phyloP scores from a whole-genome alignment of 2,113 vertebrate genomes.

The Menura novaehollandiae region DNA sequence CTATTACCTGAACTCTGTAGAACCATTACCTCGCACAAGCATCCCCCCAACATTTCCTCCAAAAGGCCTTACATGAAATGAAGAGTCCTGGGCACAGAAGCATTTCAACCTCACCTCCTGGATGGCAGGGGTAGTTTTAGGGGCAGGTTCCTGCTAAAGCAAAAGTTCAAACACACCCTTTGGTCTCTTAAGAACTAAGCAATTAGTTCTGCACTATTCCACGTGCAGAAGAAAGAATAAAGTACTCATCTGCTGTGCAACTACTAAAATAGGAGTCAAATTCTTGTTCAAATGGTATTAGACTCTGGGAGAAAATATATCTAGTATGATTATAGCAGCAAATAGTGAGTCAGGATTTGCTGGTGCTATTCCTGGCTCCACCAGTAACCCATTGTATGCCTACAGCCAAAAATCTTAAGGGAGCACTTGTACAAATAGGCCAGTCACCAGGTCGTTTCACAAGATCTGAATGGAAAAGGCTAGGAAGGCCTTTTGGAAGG shows the following conservation, averaged over 20 bases:
- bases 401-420: background rate
- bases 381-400: background rate
- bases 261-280: background rate
- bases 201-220: background rate
- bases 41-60: background rate
- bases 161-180: background rate
- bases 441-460: background rate
- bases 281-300: background rate
- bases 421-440: background rate
- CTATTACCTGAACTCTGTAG: background rate
- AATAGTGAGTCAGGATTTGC: constrained; percentile 27
- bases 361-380: constrained; percentile 30
- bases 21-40: background rate
- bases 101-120: background rate
- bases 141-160: background rate
- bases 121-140: background rate
- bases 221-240: background rate
- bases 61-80: background rate
- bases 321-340: background rate
- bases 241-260: background rate
- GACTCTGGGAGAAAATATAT: background rate
- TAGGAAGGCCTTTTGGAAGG: fast-evolving
- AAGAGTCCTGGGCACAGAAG: background rate
- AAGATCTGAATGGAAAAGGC: background rate
- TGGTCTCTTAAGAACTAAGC: background rate